Percentiles rank a stretch among this genome's conserved stretches.
Conservation (phyloP, 92 coral and sea anemone genomes). For the Palythoa heliodiscus region DNA sequence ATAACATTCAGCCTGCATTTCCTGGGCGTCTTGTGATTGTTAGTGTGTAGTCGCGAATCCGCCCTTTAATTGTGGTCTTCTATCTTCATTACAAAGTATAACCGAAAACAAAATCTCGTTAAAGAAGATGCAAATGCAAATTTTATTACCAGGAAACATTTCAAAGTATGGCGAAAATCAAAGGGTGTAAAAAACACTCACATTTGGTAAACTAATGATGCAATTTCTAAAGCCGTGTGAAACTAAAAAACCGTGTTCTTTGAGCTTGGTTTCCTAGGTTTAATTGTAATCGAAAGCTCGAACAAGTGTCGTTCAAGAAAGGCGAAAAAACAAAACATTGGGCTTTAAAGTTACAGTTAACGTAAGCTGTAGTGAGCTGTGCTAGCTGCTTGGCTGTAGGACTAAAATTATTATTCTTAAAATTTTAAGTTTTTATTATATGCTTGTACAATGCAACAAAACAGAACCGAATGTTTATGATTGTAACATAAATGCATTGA, state of each 20-base stretch:
- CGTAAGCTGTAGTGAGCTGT: no score
- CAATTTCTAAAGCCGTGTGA: not conserved
- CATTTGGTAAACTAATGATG: no score
- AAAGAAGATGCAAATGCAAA: not conserved
- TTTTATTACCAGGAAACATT: not conserved
- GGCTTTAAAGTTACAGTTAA: no score
- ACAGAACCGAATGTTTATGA: no score
- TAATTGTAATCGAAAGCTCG: not conserved
- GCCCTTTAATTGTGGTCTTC: not conserved
- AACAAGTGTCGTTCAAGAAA: not conserved
- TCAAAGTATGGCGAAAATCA: not conserved
- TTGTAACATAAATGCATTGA: no score
- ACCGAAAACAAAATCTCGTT: not conserved
- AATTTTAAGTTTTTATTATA: no score
- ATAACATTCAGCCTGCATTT: conserved; percentile 11
- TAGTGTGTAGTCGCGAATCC: not conserved
- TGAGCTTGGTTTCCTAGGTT: not conserved
- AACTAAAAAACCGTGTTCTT: not conserved
- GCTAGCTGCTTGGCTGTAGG: no score
- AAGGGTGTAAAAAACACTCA: no score
- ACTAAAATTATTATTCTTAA: no score
- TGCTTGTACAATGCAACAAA: no score
- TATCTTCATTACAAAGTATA: not conserved
- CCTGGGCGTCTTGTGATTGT: not conserved
- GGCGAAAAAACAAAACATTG: no score